These are phyloP conservation scores for Lateolabrax maculatus DNA, from an alignment of 2,797 vertebrate species.

Conservation along the genomic window DNA sequence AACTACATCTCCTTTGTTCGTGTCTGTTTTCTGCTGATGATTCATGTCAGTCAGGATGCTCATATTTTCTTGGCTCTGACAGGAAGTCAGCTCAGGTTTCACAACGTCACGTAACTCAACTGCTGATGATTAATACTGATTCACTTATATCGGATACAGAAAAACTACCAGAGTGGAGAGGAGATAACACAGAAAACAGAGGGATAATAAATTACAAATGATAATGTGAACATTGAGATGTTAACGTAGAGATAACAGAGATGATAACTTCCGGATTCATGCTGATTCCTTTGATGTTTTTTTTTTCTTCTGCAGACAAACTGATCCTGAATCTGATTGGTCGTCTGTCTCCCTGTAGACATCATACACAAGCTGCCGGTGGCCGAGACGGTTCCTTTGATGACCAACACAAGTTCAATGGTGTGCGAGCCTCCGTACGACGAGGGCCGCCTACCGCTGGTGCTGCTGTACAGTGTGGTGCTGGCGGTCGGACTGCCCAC, in stretches of 20 bases:
- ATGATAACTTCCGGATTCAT: no score
- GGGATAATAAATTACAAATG: no score
- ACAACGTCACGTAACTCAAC: not conserved
- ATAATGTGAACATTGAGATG: accelerated
- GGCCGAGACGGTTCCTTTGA: not conserved
- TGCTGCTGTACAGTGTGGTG: constrained; percentile 87
- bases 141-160: no score
- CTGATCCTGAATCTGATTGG: constrained; percentile 16
- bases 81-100: not conserved
- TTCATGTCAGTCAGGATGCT: no score
- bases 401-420: not conserved
- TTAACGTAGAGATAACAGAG: not conserved
- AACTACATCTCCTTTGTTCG: no score
- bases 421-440: constrained; percentile 70
- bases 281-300: not conserved
- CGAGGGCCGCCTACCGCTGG: constrained; percentile 71
- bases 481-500: constrained; percentile 87
- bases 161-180: no score
- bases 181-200: no score
- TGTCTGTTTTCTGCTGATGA: no score
- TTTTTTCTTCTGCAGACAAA: not conserved
- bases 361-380: constrained; percentile 45
- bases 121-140: no score
- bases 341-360: constrained; percentile 20
- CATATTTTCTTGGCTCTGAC: no score